phyloP scores from a whole-genome alignment of 2,888 invertebrate species.

The Liodrosophila aerea region DNA sequence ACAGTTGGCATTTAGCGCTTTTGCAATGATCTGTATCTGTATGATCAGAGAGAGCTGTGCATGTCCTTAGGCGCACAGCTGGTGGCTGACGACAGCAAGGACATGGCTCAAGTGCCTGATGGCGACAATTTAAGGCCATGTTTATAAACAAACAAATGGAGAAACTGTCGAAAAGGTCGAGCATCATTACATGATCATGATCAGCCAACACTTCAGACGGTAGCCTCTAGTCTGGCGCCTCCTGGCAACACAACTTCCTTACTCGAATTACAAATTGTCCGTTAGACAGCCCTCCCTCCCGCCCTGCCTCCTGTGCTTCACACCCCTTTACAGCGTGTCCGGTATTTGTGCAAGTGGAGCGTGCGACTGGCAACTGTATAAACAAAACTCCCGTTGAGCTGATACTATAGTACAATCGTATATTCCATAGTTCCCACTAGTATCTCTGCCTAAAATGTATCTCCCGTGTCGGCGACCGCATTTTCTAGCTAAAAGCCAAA shows the following conservation, averaged over 20 bases:
- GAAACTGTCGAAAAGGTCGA: too few relatives aligned
- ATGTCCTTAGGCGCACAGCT: constrained; percentile 68
- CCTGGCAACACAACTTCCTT: constrained; percentile 29
- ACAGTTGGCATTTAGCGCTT: constrained; percentile 36
- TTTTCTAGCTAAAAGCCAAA: constrained; percentile 63
- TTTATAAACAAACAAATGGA: constrained; percentile 74
- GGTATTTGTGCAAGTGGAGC: constrained; percentile 39
- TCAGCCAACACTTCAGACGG: constrained; percentile 27
- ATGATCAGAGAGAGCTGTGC: constrained; percentile 11
- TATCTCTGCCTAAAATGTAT: neutral
- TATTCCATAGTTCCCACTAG: too few relatives aligned
- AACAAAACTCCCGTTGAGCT: too few relatives aligned
- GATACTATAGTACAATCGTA: neutral
- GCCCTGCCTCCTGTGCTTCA: neutral
- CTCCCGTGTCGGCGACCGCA: constrained; percentile 35
- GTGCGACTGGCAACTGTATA: constrained; percentile 63
- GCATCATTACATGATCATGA: constrained; percentile 48
- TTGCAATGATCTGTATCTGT: constrained; percentile 58
- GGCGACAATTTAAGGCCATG: constrained; percentile 61
- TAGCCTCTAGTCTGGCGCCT: constrained; percentile 9
- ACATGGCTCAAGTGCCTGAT: constrained; percentile 56
- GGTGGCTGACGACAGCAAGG: constrained; percentile 74
- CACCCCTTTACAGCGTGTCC: constrained; percentile 21
- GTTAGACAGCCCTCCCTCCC: neutral
- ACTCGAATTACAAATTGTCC: constrained; percentile 55